Conservation (phyloP, 2,113 vertebrate species). For the Galeopterus variegatus region DNA sequence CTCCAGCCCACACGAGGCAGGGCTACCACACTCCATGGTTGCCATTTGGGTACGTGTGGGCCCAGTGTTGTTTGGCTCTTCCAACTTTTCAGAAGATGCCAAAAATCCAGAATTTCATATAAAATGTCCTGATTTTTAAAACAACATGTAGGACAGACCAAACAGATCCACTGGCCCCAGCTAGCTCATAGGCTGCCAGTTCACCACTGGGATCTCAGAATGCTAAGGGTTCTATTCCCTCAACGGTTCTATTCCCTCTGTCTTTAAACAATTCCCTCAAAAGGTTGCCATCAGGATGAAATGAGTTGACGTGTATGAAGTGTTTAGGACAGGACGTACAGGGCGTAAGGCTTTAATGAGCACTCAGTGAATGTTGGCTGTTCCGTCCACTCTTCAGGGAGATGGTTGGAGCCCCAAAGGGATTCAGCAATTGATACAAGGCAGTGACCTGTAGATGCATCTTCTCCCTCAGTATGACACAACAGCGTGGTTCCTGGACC, state of each 20-base stretch:
- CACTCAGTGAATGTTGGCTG: neutral
- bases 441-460: neutral
- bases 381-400: neutral
- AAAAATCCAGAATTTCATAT: neutral
- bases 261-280: neutral
- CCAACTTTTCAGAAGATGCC: neutral
- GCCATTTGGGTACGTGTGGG: accelerated
- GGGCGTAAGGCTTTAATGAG: neutral
- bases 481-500: neutral
- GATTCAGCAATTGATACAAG: neutral
- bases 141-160: neutral
- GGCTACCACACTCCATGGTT: accelerated
- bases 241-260: neutral
- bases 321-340: neutral
- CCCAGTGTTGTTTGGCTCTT: neutral
- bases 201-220: neutral
- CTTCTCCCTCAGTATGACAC: neutral
- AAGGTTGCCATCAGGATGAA: neutral
- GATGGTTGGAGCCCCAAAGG: neutral
- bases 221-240: neutral
- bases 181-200: neutral
- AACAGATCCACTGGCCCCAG: neutral
- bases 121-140: neutral
- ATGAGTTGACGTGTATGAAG: neutral
- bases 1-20: too few species aligned